phyloP scores from a whole-genome alignment of 1,140 invertebrate genomes.

The Drosophila pachea region DNA sequence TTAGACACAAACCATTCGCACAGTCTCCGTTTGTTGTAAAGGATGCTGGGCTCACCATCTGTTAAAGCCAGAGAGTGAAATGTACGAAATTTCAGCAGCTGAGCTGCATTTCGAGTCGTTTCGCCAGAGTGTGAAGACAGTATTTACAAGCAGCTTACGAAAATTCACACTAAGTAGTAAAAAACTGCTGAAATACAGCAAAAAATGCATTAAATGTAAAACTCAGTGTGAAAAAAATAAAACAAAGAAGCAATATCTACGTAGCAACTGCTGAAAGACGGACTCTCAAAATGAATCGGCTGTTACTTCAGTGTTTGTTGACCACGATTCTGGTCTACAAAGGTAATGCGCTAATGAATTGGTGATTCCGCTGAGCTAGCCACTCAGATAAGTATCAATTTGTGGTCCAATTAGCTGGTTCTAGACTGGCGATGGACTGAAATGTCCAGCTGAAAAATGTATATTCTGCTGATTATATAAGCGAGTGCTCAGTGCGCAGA shows the following conservation, averaged over 20 bases:
- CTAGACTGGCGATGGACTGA: background rate
- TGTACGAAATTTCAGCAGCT: constrained; percentile 49
- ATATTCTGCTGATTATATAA: constrained; percentile 72
- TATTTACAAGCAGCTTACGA: constrained; percentile 12
- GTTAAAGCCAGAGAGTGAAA: constrained; percentile 39
- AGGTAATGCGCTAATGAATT: constrained; percentile 38
- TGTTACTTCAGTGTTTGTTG: constrained; percentile 67
- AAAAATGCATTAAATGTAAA: constrained; percentile 49
- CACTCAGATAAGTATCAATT: background rate
- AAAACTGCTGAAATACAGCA: constrained; percentile 6
- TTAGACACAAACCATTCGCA: constrained; percentile 5
- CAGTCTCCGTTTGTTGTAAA: constrained; percentile 25
- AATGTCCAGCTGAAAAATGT: constrained; percentile 64
- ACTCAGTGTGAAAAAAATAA: constrained; percentile 3
- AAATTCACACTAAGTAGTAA: constrained; percentile 15
- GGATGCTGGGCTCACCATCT: constrained; percentile 43
- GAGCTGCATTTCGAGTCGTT: constrained; percentile 68
- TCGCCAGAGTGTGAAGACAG: constrained; percentile 64
- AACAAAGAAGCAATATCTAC: constrained; percentile 2
- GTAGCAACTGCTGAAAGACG: constrained; percentile 8
- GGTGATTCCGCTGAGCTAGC: background rate
- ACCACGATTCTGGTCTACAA: constrained; percentile 68
- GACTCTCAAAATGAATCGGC: constrained; percentile 60
- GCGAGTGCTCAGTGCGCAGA: constrained; percentile 58
- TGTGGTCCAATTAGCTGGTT: background rate